Conservation (phyloP, 2,888 invertebrate species). For the Chaetoderma sp. region DNA sequence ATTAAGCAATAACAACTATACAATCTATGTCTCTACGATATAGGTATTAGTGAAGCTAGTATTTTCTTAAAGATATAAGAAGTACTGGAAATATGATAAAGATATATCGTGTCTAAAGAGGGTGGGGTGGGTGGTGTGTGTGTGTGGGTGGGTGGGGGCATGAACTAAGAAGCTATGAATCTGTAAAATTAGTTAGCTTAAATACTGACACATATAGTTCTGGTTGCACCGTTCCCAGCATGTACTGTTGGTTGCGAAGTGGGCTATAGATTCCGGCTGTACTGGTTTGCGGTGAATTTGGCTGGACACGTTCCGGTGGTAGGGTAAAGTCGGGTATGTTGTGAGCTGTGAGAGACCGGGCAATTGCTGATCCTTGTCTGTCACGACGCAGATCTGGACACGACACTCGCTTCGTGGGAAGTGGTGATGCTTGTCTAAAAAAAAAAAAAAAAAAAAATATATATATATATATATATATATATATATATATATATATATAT, state of each 20-base stretch:
- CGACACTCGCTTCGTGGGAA: slow-evolving; percentile 38
- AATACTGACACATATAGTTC: slow-evolving; percentile 44
- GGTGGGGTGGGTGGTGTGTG: too few relatives aligned
- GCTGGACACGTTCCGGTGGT: slow-evolving; percentile 50
- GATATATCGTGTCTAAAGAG: too few relatives aligned
- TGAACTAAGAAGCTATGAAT: too few relatives aligned
- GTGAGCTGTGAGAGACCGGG: slow-evolving; percentile 42
- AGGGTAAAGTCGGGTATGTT: slow-evolving; percentile 46
- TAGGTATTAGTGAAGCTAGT: too few relatives aligned
- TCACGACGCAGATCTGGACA: slow-evolving; percentile 33
- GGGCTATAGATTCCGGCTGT: slow-evolving; percentile 18
- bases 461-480: too few relatives aligned
- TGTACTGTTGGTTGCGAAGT: slow-evolving; percentile 32
- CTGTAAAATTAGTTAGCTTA: too few relatives aligned
- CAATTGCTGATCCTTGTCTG: slow-evolving; percentile 29
- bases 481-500: too few relatives aligned
- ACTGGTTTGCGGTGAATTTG: slow-evolving; percentile 20
- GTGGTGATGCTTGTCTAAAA: slow-evolving; percentile 41
- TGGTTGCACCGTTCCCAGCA: slow-evolving; percentile 39
- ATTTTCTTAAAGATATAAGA: not conserved
- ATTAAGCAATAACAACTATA: too few relatives aligned
- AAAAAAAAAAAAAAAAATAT: not conserved
- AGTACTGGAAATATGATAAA: not conserved
- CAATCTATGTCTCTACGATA: too few relatives aligned
- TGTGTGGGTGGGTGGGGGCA: too few relatives aligned